Evolutionary conservation across 2,888 invertebrate species (phyloP), one percentile per base, ranked within the genome.

Genomic region (Eupelmus urozonus): DNA sequence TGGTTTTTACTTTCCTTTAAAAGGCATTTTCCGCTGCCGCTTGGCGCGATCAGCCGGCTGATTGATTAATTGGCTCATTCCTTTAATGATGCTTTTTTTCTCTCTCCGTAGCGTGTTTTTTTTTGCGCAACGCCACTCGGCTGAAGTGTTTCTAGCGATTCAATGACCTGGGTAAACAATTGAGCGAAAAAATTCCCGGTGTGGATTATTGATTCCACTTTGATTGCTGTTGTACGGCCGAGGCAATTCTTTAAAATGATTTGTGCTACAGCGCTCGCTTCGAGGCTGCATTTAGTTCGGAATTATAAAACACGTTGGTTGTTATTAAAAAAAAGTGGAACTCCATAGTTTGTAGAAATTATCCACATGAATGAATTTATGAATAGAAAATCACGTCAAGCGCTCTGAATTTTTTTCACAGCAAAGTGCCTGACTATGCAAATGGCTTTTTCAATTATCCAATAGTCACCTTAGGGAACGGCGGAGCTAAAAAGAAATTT

Each of bases 21-120:
- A 53, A 55, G 66, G 71, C 34, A 55, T 62, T 79, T 78, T 70
- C 42, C 53, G 45, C 63, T 25, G 57, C 57, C 57, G 77, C n/a
- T n/a, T 45, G 23, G 59, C 42, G 27, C 23, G 45, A 57, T 57
- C 49, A 7, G 7, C 60, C 42, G 29, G 51, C 62, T 67, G 75
- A 79, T 76, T 76, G 79, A 79, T 75, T 79, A 75, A 79, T 79
- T 75, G 75, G 75, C 66, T 71, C 74, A 20, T 53, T 60, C 20
- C 59, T 49, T 57, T 75, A 79, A 75, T 66, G 75, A 70, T 53
- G 53, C 18, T 23, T 42, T 62, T 66, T 67, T 55, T 29, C 1
- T 40, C 34, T 45, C 16, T 45, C 2, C 45, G 11, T 16, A 9
- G 34, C 16, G 9, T n/a, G 20, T 16, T 13, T 55, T 18, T 65